Conservation (phyloP, 2,888 invertebrate species). For the Drosophila pullipes region DNA sequence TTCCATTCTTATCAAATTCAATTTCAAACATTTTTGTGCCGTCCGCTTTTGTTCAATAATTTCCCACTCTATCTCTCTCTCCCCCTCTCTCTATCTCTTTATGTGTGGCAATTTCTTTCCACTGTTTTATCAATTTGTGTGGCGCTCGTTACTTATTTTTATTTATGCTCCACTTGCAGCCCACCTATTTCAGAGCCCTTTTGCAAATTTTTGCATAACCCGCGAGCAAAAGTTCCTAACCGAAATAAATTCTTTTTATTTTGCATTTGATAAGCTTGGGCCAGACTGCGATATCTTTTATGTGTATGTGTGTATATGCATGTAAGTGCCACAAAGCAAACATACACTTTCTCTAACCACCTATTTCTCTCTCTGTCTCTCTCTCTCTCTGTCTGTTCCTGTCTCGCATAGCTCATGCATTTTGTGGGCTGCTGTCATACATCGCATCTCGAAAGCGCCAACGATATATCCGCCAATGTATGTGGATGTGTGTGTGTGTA, state of each 20-base stretch:
- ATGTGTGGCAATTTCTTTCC: constrained; percentile 71
- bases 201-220: constrained; percentile 77
- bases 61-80: constrained; percentile 47
- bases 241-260: constrained; percentile 77
- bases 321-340: constrained; percentile 47
- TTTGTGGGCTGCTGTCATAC: constrained; percentile 71
- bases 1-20: constrained; percentile 67
- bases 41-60: constrained; percentile 78
- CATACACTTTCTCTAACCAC: neutral
- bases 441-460: constrained; percentile 72
- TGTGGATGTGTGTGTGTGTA: constrained; percentile 24
- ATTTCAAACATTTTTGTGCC: constrained; percentile 69
- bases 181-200: constrained; percentile 38
- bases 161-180: constrained; percentile 60
- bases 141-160: constrained; percentile 78
- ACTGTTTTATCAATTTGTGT: constrained; percentile 79
- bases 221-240: constrained; percentile 79
- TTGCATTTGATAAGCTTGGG: constrained; percentile 77
- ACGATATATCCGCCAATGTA: constrained; percentile 35
- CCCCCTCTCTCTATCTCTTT: constrained; percentile 24
- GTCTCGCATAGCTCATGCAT: constrained; percentile 68
- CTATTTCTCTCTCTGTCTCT: neutral
- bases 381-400: neutral
- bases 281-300: constrained; percentile 44
- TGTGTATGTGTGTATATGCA: neutral